Base-by-base conservation (phyloP, 2,113 vertebrate species). In the Saccopteryx bilineata region DNA sequence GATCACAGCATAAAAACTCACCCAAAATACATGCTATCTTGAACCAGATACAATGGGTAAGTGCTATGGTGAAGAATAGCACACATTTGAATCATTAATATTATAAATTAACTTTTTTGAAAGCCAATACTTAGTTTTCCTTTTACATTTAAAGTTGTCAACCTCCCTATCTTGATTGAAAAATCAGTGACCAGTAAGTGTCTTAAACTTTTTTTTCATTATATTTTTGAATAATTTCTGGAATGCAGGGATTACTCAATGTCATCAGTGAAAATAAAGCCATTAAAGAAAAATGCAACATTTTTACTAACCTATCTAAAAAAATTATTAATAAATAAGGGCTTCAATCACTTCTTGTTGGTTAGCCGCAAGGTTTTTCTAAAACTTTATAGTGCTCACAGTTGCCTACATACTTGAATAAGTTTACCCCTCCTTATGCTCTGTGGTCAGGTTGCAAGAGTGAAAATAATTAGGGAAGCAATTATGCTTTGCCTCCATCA, bases 201-300 rank as follows among this genome's bases (percentile, higher is more conserved):
- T 72, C 58, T 85, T 83, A 76, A 19, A 31, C 23, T 85, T 85
- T 12, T 69, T 79, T 95, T 82, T 88, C 10, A 66, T 23, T 31
- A 26, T 4, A 50, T 94, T 33, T 93, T 85, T 6, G 26, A 85
- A 52, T 75, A 81, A 94, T 90, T 87, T 18, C 52, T 79, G 2
- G 56, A 87, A 79, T 74, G 9, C 21, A 74, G 52, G 39, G 23
- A 15, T 92, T 84, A 92, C 14, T 92, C 58, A 33, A 9, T 81
- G 31, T 84, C 76, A 94, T 93, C 80, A 95, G 26, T 90, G 82
- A 95, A 96, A 97, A 80, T 87, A 89, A 96, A 81, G 39, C 24
- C 68, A 74, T 82, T 84, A 93, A 87, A 66, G 84, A 94, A 88
- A 93, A 92, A 72, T 65, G 28, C 39, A 84, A 85, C 76, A 75